A percentile compares a stretch with the other conserved stretches of the same genome.
phyloP scores from a whole-genome alignment of 1,140 invertebrate genomes.

The Leptestheria dahalacensis region DNA sequence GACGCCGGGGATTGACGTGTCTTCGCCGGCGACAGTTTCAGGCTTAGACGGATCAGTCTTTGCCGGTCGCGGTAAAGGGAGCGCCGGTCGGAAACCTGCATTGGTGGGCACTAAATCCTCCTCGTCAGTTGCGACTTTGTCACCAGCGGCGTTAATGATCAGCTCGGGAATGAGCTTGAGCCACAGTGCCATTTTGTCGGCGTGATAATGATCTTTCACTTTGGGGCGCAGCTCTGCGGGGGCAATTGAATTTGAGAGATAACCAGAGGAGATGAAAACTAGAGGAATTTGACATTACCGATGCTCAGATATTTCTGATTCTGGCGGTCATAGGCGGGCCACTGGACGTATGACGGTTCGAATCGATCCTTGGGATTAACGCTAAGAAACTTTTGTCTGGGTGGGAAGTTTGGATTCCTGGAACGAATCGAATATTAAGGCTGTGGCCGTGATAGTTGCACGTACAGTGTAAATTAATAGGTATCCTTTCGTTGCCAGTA shows the following conservation, averaged over 20 bases:
- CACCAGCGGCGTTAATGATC: neutral
- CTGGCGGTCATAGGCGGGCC: slow-evolving; percentile 56
- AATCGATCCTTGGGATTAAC: slow-evolving; percentile 46
- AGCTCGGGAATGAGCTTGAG: slow-evolving; percentile 37
- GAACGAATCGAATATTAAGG: slow-evolving; percentile 20
- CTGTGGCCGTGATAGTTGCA: too few relatives aligned
- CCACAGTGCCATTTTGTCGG: slow-evolving; percentile 38
- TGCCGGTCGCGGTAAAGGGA: neutral
- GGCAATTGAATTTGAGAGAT: slow-evolving; percentile 13
- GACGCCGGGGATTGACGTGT: neutral
- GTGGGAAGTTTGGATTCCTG: slow-evolving; percentile 57
- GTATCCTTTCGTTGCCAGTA: slow-evolving; percentile 3
- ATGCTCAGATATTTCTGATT: slow-evolving; percentile 58
- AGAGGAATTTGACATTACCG: slow-evolving; percentile 34
- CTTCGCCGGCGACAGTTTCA: neutral
- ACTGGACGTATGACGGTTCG: slow-evolving; percentile 39
- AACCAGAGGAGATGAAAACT: neutral
- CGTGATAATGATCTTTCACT: slow-evolving; percentile 35
- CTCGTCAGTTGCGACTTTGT: neutral
- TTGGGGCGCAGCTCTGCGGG: slow-evolving; percentile 21
- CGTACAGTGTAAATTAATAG: too few relatives aligned
- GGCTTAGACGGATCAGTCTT: neutral
- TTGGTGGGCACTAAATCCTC: neutral
- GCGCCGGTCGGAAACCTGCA: neutral
- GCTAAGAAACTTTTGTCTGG: slow-evolving; percentile 37